Evolutionary conservation across 2,888 invertebrate species (phyloP), one percentile per base, ranked within the genome.

Genomic region (Meta bourneti): DNA sequence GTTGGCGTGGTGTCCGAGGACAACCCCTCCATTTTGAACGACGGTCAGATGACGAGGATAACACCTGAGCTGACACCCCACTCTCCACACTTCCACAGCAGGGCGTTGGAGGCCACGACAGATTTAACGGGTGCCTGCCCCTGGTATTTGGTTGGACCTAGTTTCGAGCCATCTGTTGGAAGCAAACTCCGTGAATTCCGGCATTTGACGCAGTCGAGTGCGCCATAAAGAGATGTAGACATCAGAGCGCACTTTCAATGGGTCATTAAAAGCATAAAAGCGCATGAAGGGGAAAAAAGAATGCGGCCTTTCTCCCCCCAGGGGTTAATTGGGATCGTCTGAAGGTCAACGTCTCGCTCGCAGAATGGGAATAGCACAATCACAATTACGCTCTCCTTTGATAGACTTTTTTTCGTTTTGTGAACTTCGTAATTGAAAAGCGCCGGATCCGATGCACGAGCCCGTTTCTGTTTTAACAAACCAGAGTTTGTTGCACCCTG

Each of bases 241-340:
- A 61, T 61, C 13, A 11, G 61, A 61, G 61, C 61, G 61, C 7
- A 61, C 5, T 61, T n/a, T 61, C 16, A 61, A 61, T 61, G 61
- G 70, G 81, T 81, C 81, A 81, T 81, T 81, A 81, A 70, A 81
- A 70, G 61, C 11, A 9, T 61, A 61, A 61, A 61, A 61, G 61
- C 6, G 61, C 16, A 9, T 61, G 61, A 16, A 34, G 34, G 34
- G 34, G 4, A 34, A 61, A 61, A 61, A 61, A n/a, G 48, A 61
- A 81, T 19, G 61, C 20, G 48, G 70, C 34, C 34, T 81, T 71
- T 71, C 69, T 81, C 61, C 19, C 74, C 72, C 54, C 16, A 51
- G 54, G 34, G 72, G 83, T 86, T 86, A 86, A 86, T 86, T 86
- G 86, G 86, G 86, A 77, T 86, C 86, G 70, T 69, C 86, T 86